Percentiles rank a stretch among this genome's conserved stretches.
Evolutionary conservation across 1,140 invertebrate species (phyloP).

Genomic region (Helicoverpa zea): DNA sequence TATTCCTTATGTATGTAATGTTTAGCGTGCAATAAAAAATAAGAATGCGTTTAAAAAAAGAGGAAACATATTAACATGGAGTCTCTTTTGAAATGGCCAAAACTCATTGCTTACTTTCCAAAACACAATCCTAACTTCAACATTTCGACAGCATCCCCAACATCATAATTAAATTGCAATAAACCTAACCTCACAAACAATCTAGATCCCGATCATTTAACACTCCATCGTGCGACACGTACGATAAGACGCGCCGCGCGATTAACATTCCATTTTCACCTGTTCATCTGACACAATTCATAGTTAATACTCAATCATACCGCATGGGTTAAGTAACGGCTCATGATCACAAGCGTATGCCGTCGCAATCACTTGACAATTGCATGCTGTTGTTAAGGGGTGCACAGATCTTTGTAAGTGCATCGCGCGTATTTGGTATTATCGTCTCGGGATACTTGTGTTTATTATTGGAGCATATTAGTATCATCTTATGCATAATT

Average conservation of each 20-base stretch:
- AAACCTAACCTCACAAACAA: too few relatives aligned
- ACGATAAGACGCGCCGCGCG: conserved; percentile 29
- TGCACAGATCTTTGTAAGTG: not conserved
- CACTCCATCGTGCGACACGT: conserved; percentile 29
- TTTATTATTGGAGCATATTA: too few relatives aligned
- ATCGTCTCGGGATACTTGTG: not conserved
- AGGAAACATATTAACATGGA: too few relatives aligned
- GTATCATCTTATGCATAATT: too few relatives aligned
- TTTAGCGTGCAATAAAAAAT: too few relatives aligned
- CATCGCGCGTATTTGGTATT: not conserved
- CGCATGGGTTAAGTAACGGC: conserved; percentile 50
- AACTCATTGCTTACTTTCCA: too few relatives aligned
- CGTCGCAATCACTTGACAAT: conserved; percentile 31
- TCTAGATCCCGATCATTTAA: conserved; percentile 1
- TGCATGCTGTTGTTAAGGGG: conserved; percentile 9
- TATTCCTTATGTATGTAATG: too few relatives aligned
- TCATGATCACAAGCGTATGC: conserved; percentile 47
- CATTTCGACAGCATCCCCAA: not conserved
- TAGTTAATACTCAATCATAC: conserved; percentile 59
- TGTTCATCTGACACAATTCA: conserved; percentile 49
- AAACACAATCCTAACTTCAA: not conserved
- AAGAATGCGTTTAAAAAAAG: too few relatives aligned
- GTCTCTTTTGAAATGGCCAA: too few relatives aligned
- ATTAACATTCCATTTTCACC: conserved; percentile 27
- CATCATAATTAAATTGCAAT: not conserved